These are phyloP conservation scores for Dicrostonyx torquatus DNA, from an alignment of 2,797 vertebrate species.

Conservation along the genomic window DNA sequence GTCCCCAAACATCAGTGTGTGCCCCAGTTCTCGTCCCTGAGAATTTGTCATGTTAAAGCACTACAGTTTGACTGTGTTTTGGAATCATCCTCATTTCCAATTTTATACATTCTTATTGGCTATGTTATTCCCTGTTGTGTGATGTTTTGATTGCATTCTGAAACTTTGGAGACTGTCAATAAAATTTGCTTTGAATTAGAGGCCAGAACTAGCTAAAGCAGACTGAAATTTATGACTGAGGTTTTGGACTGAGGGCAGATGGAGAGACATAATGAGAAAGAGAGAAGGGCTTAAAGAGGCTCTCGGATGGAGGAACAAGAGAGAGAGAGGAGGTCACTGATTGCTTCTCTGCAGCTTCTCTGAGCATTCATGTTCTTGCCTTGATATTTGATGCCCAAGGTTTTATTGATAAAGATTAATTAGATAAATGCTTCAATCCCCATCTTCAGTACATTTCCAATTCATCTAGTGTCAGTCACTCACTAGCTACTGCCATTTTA, in stretches of 20 bases:
- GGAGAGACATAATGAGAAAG: background rate
- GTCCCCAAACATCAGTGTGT: background rate
- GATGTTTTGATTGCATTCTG: background rate
- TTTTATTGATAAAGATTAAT: background rate
- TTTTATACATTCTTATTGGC: background rate
- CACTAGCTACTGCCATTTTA: background rate
- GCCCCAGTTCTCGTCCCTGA: background rate
- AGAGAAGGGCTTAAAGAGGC: background rate
- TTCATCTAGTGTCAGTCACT: background rate
- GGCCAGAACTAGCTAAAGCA: background rate
- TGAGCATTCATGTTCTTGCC: background rate
- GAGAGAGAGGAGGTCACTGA: background rate
- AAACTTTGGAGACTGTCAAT: background rate
- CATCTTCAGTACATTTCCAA: background rate
- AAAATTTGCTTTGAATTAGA: background rate
- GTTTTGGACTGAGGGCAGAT: background rate
- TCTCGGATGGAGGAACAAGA: background rate
- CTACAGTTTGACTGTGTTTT: background rate
- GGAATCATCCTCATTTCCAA: background rate
- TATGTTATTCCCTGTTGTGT: background rate
- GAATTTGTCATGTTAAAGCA: background rate
- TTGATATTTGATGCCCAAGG: background rate
- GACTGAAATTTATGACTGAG: background rate
- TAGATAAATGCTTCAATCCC: background rate
- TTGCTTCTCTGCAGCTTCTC: background rate